These are phyloP conservation scores for Drosophila prostipennis DNA, from an alignment of 2,888 invertebrate species.

Conservation along the genomic window DNA sequence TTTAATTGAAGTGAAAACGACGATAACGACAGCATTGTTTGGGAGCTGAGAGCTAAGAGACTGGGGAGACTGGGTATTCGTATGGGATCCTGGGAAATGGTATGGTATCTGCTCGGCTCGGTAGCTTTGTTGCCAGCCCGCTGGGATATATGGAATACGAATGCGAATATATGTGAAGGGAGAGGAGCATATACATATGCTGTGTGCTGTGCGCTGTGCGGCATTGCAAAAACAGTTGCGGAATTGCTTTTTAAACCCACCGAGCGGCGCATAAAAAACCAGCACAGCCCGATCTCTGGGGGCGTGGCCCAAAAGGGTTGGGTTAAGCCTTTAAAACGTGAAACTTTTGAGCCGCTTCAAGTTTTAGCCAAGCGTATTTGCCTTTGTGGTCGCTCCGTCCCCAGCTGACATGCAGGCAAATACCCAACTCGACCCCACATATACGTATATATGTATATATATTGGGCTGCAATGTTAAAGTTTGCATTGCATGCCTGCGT, in stretches of 20 bases:
- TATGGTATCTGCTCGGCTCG: constrained; percentile 33
- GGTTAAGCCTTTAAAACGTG: constrained; percentile 76
- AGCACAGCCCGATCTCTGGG: constrained; percentile 64
- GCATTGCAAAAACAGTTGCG: constrained; percentile 76
- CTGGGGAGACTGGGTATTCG: constrained; percentile 26
- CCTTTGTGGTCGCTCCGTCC: constrained; percentile 57
- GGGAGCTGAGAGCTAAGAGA: constrained; percentile 33
- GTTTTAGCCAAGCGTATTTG: constrained; percentile 73
- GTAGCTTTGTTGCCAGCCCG: constrained; percentile 61
- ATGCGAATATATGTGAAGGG: no score
- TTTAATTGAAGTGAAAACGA: constrained; percentile 83
- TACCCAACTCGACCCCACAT: constrained; percentile 1
- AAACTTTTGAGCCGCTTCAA: constrained; percentile 76
- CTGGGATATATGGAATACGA: constrained; percentile 54
- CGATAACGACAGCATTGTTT: constrained; percentile 80
- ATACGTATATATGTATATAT: constrained; percentile 5
- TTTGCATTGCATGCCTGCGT: constrained; percentile 43
- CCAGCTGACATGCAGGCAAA: constrained; percentile 36
- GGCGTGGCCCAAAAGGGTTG: constrained; percentile 34
- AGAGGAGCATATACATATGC: constrained; percentile 23
- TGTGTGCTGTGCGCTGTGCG: constrained; percentile 30
- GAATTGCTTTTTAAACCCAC: constrained; percentile 79
- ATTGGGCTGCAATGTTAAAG: constrained; percentile 37
- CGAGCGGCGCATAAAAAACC: constrained; percentile 70
- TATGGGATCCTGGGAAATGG: constrained; percentile 16